These are phyloP conservation scores for Ciconia maguari DNA, from an alignment of 2,113 vertebrate species.

Conservation along the genomic window DNA sequence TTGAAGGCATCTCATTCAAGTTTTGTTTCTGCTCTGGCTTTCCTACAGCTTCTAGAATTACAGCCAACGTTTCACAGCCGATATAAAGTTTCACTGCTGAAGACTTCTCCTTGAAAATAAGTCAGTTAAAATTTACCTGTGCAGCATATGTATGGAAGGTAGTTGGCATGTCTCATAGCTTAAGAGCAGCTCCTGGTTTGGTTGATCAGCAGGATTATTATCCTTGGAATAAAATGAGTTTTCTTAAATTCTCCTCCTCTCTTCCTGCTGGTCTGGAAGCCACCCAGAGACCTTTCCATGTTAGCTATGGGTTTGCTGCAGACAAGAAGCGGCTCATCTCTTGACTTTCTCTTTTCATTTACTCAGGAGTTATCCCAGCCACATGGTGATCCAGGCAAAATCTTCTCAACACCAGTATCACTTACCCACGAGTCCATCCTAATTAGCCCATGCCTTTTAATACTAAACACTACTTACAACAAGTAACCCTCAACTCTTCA, in stretches of 20 bases:
- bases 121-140: background rate
- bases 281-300: background rate
- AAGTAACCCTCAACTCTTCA: background rate
- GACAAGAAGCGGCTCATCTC: background rate
- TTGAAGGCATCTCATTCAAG: background rate
- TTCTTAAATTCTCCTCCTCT: background rate
- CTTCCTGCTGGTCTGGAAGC: background rate
- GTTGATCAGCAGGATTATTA: background rate
- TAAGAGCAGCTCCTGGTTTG: background rate
- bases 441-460: background rate
- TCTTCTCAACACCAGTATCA: background rate
- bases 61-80: background rate
- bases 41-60: background rate
- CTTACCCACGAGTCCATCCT: no score
- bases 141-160: background rate
- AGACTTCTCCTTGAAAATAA: background rate
- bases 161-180: fast-evolving
- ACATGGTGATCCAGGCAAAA: background rate
- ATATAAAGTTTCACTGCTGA: background rate
- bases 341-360: background rate
- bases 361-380: background rate
- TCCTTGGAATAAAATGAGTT: background rate
- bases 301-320: background rate
- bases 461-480: background rate
- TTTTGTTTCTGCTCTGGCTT: background rate